These are phyloP conservation scores for Drosophila dunni DNA, from an alignment of 1,140 invertebrate species.

Conservation along the genomic window DNA sequence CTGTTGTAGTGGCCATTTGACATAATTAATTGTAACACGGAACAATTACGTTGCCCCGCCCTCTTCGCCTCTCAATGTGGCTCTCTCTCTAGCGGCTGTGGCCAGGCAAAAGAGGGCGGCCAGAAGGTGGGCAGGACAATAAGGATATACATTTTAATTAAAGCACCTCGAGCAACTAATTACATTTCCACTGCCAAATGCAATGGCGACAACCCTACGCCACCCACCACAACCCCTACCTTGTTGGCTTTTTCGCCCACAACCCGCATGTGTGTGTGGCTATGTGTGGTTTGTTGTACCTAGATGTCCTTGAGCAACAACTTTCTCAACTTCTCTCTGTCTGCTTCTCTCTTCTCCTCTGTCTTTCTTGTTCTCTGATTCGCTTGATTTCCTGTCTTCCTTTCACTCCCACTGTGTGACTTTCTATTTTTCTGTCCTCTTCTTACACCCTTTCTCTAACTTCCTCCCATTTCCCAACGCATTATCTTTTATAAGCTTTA, in stretches of 20 bases:
- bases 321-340: not conserved
- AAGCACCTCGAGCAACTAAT: conserved; percentile 81
- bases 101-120: no score
- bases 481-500: no score
- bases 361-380: conserved; percentile 6
- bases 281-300: conserved; percentile 15
- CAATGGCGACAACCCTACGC: conserved; percentile 17
- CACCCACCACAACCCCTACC: not conserved
- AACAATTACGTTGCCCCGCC: conserved; percentile 67
- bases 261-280: conserved; percentile 13
- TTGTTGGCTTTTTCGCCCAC: not conserved
- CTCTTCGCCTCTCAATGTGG: not conserved
- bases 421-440: not conserved
- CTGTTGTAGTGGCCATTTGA: conserved; percentile 57
- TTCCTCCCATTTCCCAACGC: not conserved
- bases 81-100: not conserved
- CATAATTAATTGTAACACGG: conserved; percentile 80
- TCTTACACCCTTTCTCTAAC: not conserved
- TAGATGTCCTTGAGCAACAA: conserved; percentile 29
- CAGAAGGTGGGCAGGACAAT: conserved; percentile 59
- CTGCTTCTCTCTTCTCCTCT: not conserved
- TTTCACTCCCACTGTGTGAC: not conserved
- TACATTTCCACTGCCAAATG: conserved; percentile 63
- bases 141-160: conserved; percentile 83
- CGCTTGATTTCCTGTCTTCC: not conserved